phyloP scores from a whole-genome alignment of 1,140 invertebrate species.

The Pantala flavescens region DNA sequence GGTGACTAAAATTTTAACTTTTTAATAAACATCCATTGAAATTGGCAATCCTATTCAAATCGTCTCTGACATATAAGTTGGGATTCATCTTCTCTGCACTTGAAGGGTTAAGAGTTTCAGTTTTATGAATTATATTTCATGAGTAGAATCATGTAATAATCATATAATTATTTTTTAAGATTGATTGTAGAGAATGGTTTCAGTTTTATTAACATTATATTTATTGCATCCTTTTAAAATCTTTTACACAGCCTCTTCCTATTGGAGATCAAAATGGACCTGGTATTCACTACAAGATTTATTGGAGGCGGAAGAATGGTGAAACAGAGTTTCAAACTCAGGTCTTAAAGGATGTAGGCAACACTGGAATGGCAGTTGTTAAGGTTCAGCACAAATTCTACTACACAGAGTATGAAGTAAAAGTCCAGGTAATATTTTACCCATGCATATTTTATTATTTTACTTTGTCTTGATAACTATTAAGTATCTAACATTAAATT shows the following conservation, averaged over 20 bases:
- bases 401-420: slow-evolving; percentile 83
- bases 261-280: slow-evolving; percentile 74
- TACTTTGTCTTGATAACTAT: slow-evolving; percentile 14
- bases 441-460: background rate
- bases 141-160: too few relatives aligned
- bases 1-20: too few relatives aligned
- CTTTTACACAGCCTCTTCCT: slow-evolving; percentile 46
- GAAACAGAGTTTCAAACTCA: slow-evolving; percentile 59
- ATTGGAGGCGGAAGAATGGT: slow-evolving; percentile 62
- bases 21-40: too few relatives aligned
- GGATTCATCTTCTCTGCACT: too few relatives aligned
- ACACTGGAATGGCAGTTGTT: slow-evolving; percentile 65
- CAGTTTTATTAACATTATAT: too few relatives aligned
- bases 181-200: too few relatives aligned
- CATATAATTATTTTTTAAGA: too few relatives aligned
- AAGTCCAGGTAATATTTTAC: slow-evolving; percentile 49
- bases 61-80: too few relatives aligned
- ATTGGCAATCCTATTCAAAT: too few relatives aligned
- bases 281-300: slow-evolving; percentile 83
- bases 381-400: slow-evolving; percentile 61
- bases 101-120: too few relatives aligned
- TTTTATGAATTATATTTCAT: too few relatives aligned
- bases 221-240: too few relatives aligned
- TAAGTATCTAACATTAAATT: slow-evolving; percentile 20
- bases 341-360: slow-evolving; percentile 59